Conservation (phyloP, 1,140 invertebrate species). For the Piezodorus guildinii region DNA sequence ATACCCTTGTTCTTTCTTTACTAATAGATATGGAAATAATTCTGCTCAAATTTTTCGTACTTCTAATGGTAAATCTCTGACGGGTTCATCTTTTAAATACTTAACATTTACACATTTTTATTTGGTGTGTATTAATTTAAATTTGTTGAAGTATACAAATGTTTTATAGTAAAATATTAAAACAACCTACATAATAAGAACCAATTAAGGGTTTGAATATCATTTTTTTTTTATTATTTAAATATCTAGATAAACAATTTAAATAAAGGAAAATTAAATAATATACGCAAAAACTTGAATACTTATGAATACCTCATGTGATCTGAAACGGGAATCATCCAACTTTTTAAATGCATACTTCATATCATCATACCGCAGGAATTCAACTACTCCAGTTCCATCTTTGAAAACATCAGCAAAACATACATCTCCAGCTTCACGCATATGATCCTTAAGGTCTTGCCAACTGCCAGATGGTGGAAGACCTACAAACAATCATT, state of each 20-base stretch:
- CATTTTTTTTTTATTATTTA: neutral
- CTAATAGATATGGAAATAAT: too few relatives aligned
- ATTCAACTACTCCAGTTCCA: slow-evolving; percentile 96
- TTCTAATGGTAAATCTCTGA: too few relatives aligned
- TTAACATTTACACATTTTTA: too few relatives aligned
- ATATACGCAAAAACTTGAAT: neutral
- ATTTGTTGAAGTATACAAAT: too few relatives aligned
- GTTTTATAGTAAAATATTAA: too few relatives aligned
- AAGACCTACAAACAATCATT: slow-evolving; percentile 36
- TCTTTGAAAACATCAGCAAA: slow-evolving; percentile 99
- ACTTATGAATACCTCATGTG: slow-evolving; percentile 56
- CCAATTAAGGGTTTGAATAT: too few relatives aligned
- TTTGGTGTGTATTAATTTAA: too few relatives aligned
- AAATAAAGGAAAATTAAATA: neutral
- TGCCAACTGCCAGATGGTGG: slow-evolving; percentile 92
- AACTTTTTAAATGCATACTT: slow-evolving; percentile 97
- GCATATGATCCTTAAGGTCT: slow-evolving; percentile 98
- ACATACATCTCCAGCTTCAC: slow-evolving; percentile 97
- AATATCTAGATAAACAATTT: neutral
- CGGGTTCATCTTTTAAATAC: too few relatives aligned
- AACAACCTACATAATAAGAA: too few relatives aligned
- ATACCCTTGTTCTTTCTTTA: too few relatives aligned
- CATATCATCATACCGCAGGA: slow-evolving; percentile 94
- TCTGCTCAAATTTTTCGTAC: too few relatives aligned
- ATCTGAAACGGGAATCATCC: slow-evolving; percentile 93